Evolutionary conservation across 2,797 vertebrate species (phyloP), one percentile per base, ranked within the genome.

Genomic region (Acanthornis magna): DNA sequence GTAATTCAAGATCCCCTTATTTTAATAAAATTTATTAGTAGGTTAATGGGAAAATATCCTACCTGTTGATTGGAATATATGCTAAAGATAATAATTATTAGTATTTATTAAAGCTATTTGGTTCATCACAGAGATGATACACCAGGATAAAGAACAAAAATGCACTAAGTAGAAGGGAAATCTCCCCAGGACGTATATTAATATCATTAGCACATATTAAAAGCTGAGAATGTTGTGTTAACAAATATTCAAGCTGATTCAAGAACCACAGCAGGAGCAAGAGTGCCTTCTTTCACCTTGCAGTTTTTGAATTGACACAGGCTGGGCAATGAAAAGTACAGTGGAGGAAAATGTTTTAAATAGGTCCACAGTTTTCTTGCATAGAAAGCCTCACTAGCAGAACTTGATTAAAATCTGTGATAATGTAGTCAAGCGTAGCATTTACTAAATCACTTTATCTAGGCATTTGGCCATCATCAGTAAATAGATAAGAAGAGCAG

Each of bases 11-110:
- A 61, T 55, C 30, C 5, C 14, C 13, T 67, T 75, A 70, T 65
- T 79, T 85, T 45, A 65, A 48, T 55, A 32, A 40, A 50, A 40
- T 27, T 66, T 93, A 27, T 60, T 84, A 98, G 97, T 97, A 98
- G 96, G 97, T 98, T 20, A 98, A 98, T 81, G 98, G 98, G 54
- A 98, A 98, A 92, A 98, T 98, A 83, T 98, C 98, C 67, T 97
- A 98, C 6, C 96, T 98, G 11, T 97, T 98, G 85, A 98, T 98
- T 16, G 98, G 98, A 84, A 96, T 98, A 98, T 95, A 98, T 98
- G 3, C 88, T 98, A 72, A 98, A 98, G 90, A 98, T 98, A 81
- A 98, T 98, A 97, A 98, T 97, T 70, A 98, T 98, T 98, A 79
- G 97, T 98, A 98, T 98, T 97, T 63, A 97, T 98, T 96, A 98